Evolutionary conservation across 1,140 invertebrate species (phyloP).

Genomic region (Ephestia elutella): DNA sequence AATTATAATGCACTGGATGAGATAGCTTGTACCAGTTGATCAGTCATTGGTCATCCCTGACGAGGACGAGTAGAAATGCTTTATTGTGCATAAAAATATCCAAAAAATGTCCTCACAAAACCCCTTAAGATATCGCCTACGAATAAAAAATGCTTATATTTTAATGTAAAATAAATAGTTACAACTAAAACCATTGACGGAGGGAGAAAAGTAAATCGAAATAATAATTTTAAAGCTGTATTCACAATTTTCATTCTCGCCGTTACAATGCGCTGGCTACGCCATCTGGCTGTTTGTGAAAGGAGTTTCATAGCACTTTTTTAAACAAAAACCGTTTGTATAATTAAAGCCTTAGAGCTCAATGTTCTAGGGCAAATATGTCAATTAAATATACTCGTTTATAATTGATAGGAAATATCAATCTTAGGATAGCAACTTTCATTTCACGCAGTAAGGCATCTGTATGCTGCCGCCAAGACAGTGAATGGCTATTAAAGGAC

Average conservation of each 20-base stretch:
- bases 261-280: conserved; percentile 16
- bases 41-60: conserved; percentile 40
- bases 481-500: background rate
- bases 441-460: background rate
- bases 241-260: conserved; percentile 20
- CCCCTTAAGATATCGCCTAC: conserved; percentile 35
- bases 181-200: conserved; percentile 42
- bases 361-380: background rate
- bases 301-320: background rate
- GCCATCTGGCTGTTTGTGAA: conserved; percentile 7
- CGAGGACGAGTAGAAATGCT: conserved; percentile 57
- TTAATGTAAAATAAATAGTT: conserved; percentile 60
- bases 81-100: conserved; percentile 63
- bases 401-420: conserved; percentile 1
- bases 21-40: conserved; percentile 63
- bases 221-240: conserved; percentile 26
- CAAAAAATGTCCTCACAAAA: conserved; percentile 44
- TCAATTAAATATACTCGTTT: background rate
- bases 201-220: conserved; percentile 49
- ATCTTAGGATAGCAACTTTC: background rate
- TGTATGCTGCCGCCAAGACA: background rate
- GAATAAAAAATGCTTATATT: conserved; percentile 26
- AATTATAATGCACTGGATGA: conserved; percentile 61
- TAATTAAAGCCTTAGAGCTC: background rate
- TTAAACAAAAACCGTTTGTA: background rate